phyloP scores from a whole-genome alignment of 2,797 vertebrate species.

The Rachycentron canadum region DNA sequence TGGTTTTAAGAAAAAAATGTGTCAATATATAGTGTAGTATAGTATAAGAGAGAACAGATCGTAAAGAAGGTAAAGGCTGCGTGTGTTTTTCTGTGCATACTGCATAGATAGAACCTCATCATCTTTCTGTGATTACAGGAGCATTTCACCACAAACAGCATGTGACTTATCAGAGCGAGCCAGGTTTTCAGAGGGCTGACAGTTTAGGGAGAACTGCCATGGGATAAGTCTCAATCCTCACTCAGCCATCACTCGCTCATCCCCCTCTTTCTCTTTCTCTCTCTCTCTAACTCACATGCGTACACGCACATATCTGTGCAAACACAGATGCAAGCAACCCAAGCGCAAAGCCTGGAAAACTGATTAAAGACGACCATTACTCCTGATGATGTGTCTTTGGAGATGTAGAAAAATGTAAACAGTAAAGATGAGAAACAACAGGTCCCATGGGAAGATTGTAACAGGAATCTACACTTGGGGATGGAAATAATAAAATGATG shows the following conservation, averaged over 20 bases:
- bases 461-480: constrained; percentile 19
- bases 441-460: constrained; percentile 30
- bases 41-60: neutral
- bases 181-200: constrained; percentile 72
- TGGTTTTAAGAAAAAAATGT: constrained; percentile 17
- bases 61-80: constrained; percentile 16
- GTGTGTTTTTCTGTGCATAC: constrained; percentile 26
- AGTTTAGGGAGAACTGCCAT: constrained; percentile 67
- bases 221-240: constrained; percentile 73
- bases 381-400: constrained; percentile 47
- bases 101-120: constrained; percentile 68
- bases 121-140: constrained; percentile 59
- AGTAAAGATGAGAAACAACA: constrained; percentile 41
- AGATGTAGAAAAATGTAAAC: constrained; percentile 39
- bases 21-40: neutral
- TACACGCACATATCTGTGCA: constrained; percentile 51
- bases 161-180: constrained; percentile 73
- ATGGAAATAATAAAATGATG: constrained; percentile 27
- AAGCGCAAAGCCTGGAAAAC: constrained; percentile 36
- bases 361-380: constrained; percentile 50
- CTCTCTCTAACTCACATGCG: constrained; percentile 3
- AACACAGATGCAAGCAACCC: constrained; percentile 53
- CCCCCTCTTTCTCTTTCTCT: constrained; percentile 46
- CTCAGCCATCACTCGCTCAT: constrained; percentile 56
- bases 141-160: constrained; percentile 68